These are phyloP conservation scores for Himalopsyche japonica DNA, from an alignment of 2,888 invertebrate genomes.

Conservation along the genomic window DNA sequence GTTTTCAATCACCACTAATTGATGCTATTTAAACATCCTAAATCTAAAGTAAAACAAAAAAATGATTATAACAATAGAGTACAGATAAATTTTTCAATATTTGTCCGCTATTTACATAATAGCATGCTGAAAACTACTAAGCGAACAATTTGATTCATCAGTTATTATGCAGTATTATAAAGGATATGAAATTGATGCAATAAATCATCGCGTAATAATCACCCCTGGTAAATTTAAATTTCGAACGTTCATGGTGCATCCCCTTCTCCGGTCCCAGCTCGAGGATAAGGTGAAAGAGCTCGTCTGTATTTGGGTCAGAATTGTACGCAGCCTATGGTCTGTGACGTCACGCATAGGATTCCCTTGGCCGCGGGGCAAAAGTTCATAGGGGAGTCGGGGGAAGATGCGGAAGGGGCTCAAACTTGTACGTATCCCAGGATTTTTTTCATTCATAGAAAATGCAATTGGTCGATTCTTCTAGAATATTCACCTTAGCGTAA, in stretches of 20 bases:
- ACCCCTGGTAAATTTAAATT: not conserved
- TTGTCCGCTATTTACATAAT: no score
- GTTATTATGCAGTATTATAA: not conserved
- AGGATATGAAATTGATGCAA: not conserved
- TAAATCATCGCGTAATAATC: not conserved
- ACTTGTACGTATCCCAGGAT: not conserved
- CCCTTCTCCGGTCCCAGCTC: not conserved
- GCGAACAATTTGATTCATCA: no score
- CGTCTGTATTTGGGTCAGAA: slow-evolving; percentile 31
- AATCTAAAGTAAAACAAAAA: no score
- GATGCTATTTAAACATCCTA: no score
- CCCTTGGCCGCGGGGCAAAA: slow-evolving; percentile 32
- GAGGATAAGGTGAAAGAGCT: slow-evolving; percentile 9
- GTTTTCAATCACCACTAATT: no score
- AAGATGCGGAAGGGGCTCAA: not conserved
- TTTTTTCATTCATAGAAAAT: slow-evolving; percentile 22
- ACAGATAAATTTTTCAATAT: no score
- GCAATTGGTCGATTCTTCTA: not conserved
- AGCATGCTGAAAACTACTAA: no score
- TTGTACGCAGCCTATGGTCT: slow-evolving; percentile 30
- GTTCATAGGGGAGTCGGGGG: slow-evolving; percentile 16
- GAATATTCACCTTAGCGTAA: not conserved
- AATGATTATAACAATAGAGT: no score
- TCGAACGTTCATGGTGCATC: slow-evolving; percentile 12
- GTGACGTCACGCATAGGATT: slow-evolving; percentile 35